Base-by-base conservation (phyloP, 2,888 invertebrate species). In the Erebia aethiops region DNA sequence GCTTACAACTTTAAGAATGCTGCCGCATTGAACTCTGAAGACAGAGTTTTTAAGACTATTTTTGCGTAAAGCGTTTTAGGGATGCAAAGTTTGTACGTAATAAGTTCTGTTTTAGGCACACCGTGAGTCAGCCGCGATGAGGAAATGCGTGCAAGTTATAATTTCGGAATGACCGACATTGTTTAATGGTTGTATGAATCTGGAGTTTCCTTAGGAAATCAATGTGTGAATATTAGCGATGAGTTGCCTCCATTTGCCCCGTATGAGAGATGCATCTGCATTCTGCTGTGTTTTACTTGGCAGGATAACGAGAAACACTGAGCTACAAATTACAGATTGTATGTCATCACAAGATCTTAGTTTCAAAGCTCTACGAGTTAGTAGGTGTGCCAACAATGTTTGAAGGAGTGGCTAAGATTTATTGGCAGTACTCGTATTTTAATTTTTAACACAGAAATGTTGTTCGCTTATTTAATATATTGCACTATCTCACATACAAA, bases 121-220 rank as follows among this genome's bases (percentile, higher is more conserved):
- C 81, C 79, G 84, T 92, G 92, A 92, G 86, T 92, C 92, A 92
- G 85, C 79, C 82, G 85, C 86, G 88, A 90, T 89, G 91, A 92
- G 92, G 92, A 92, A 92, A 92, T 91, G 91, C 90, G 89, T 89
- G 90, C 90, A 87, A 84, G 90, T 88, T 91, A 91, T 91, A 90
- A 90, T 91, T 91, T 90, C 84, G 83, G 89, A 86, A 82, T 86
- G 82, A 83, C 90, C 87, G 87, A 91, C 91, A 89, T 89, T 89
- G 90, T 91, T 88, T 86, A 85, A 87, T 86, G 86, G 82, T 86
- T 88, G 87, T 87, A 88, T 89, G 90, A 89, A 91, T 89, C 86
- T 84, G 79, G 77, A 76, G 77, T 82, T 81, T 80, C 79, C 78
- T 74, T 79, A 79, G 78, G 79, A 80, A 81, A 81, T 78, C 78